These are phyloP conservation scores for Electrona antarctica DNA, from an alignment of 2,113 vertebrate genomes.

Conservation along the genomic window DNA sequence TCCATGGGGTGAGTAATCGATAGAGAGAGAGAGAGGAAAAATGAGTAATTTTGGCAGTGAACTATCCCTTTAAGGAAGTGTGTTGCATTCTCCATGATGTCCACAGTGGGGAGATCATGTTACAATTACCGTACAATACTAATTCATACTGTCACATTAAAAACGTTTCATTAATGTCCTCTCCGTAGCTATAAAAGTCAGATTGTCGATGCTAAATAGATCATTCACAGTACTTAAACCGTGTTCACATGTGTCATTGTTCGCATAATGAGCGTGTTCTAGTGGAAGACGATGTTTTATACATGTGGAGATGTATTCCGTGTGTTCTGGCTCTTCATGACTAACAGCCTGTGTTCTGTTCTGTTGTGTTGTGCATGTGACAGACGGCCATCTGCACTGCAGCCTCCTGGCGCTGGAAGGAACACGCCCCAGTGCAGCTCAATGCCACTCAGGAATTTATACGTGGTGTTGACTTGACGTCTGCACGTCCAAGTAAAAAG, in stretches of 20 bases:
- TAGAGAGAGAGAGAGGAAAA: too few species aligned
- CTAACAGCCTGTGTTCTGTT: background rate
- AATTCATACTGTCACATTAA: background rate
- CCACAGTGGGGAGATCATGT: background rate
- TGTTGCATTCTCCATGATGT: background rate
- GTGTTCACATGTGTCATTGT: background rate
- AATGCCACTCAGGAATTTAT: slow-evolving; percentile 21
- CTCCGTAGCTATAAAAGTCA: background rate
- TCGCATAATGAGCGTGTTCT: background rate
- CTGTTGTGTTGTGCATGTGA: slow-evolving; percentile 4
- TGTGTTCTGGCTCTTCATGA: background rate
- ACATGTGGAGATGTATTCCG: background rate
- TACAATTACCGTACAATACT: background rate
- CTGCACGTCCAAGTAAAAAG: slow-evolving; percentile 26
- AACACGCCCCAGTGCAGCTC: slow-evolving; percentile 25
- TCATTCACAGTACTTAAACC: background rate
- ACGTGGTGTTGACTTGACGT: slow-evolving; percentile 17
- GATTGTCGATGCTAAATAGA: background rate
- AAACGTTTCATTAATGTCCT: background rate
- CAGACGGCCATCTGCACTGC: slow-evolving; percentile 1
- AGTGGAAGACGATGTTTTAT: background rate
- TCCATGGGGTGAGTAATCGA: too few species aligned
- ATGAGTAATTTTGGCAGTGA: too few species aligned
- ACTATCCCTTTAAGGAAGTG: background rate
- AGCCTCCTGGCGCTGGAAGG: slow-evolving; percentile 4